These are phyloP conservation scores for Agrochola lychnidis DNA, from an alignment of 2,888 invertebrate genomes.

Conservation along the genomic window DNA sequence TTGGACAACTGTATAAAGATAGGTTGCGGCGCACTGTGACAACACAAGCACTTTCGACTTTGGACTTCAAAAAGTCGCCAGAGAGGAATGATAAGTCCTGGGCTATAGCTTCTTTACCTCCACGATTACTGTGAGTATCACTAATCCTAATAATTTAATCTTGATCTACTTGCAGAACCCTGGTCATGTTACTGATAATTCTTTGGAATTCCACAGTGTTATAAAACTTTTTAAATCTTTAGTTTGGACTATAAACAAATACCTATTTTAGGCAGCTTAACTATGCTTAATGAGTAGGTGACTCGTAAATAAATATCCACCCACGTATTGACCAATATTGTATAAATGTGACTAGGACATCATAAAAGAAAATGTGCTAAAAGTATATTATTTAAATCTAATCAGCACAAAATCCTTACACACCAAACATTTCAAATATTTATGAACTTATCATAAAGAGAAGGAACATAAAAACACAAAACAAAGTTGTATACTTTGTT, in stretches of 20 bases:
- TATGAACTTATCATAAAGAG: not conserved
- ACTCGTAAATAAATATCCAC: not conserved
- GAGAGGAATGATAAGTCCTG: conserved; percentile 87
- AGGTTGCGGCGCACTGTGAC: conserved; percentile 81
- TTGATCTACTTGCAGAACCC: not conserved
- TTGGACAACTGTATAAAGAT: conserved; percentile 85
- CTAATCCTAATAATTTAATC: not conserved
- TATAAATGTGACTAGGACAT: not conserved
- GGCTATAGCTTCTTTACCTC: conserved; percentile 91
- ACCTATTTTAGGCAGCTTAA: not conserved
- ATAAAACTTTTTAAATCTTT: not conserved
- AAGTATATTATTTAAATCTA: not conserved
- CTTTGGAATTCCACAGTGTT: not conserved
- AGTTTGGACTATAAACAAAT: not conserved
- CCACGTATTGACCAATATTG: not conserved
- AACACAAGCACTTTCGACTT: conserved; percentile 71
- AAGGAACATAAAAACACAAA: not conserved
- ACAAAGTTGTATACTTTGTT: no score
- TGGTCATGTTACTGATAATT: not conserved
- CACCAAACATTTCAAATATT: not conserved
- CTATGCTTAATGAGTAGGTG: not conserved
- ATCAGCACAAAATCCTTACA: not conserved
- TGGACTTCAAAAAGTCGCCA: conserved; percentile 85
- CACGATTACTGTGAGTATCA: conserved; percentile 86
- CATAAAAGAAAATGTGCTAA: not conserved